Evolutionary conservation across 2,113 vertebrate genomes (phyloP).

Genomic region (Etheostoma spectabile): DNA sequence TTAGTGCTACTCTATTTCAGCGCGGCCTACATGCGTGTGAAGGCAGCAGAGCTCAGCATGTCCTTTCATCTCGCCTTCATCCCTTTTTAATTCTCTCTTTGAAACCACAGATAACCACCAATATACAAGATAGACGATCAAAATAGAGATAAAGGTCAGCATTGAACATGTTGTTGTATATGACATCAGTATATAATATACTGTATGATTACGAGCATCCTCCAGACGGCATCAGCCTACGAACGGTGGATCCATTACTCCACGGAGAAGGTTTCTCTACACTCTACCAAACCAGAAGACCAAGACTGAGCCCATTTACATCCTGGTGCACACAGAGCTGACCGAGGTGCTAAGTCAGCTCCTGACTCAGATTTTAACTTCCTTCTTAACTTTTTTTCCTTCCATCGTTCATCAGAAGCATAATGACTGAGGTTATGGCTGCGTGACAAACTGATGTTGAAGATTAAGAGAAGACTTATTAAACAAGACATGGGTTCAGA

Average conservation of each 20-base stretch:
- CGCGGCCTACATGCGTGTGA: conserved; percentile 34
- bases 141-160: neutral
- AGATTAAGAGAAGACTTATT: neutral
- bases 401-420: neutral
- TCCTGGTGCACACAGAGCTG: conserved; percentile 30
- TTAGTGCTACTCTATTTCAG: conserved; percentile 81
- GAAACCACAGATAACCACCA: conserved; percentile 5
- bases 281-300: neutral
- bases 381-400: neutral
- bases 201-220: neutral
- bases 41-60: conserved; percentile 50
- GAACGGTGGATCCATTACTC: neutral
- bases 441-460: neutral
- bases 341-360: conserved; percentile 55
- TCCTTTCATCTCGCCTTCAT: conserved; percentile 33
- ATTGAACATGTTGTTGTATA: neutral
- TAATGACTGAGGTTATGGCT: neutral
- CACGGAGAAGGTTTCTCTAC: neutral
- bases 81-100: conserved; percentile 37
- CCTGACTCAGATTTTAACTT: neutral
- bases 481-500: too few relatives aligned
- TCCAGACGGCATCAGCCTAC: neutral
- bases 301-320: neutral
- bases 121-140: neutral
- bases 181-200: neutral